A percentile compares a stretch with the other conserved stretches of the same genome.
Evolutionary conservation across 2,113 vertebrate species (phyloP).

Genomic region (Hemiprocne comata): DNA sequence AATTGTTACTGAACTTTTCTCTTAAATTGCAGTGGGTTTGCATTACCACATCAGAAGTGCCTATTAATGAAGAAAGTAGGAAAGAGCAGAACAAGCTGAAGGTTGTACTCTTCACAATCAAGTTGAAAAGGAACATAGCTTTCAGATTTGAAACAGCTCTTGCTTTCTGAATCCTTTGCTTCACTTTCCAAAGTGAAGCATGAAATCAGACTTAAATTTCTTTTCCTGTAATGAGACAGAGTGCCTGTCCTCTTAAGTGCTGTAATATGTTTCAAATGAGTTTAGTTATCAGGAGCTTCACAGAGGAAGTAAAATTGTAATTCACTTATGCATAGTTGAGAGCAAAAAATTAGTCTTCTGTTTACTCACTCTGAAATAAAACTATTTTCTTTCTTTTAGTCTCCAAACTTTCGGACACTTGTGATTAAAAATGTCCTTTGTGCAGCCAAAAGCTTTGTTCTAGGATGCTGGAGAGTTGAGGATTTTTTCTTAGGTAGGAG

Average conservation of each 20-base stretch:
- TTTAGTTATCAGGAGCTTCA: neutral
- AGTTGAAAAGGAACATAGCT: constrained; percentile 8
- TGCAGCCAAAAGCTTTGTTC: neutral
- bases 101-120: neutral
- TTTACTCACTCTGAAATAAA: neutral
- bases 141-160: constrained; percentile 3
- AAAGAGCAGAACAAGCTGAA: constrained; percentile 29
- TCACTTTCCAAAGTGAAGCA: constrained; percentile 17
- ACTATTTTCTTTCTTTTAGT: neutral
- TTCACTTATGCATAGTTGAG: neutral
- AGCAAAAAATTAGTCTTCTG: neutral
- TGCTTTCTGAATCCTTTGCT: neutral
- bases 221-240: neutral
- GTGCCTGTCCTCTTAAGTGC: neutral
- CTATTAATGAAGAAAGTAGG: neutral
- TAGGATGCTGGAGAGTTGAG: neutral
- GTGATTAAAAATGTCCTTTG: neutral
- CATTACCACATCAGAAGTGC: neutral
- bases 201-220: constrained; percentile 23
- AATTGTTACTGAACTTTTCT: constrained; percentile 9
- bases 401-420: neutral
- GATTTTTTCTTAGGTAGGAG: neutral
- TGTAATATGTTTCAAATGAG: neutral
- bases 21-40: neutral
- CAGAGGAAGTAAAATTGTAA: neutral